Evolutionary conservation across 2,113 vertebrate species (phyloP).

Genomic region (Glaucomys volans): DNA sequence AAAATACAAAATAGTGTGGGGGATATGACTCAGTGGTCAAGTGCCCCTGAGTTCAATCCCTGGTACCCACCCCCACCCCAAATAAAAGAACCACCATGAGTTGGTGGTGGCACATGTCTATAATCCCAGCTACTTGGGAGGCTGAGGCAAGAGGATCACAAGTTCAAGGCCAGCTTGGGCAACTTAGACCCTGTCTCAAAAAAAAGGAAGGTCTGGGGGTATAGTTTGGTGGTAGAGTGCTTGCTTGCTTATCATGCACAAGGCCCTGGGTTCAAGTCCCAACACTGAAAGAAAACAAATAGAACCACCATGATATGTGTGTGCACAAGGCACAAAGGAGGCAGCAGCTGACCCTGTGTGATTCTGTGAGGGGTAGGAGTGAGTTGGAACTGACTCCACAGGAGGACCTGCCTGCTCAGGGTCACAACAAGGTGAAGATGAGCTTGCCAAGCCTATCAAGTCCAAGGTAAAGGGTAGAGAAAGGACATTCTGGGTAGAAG

Average conservation of each 20-base stretch:
- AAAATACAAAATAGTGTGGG: too few species aligned
- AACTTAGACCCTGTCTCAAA: not conserved
- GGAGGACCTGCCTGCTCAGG: not conserved
- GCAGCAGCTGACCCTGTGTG: not conserved
- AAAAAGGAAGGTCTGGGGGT: not conserved
- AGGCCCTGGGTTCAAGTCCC: not conserved
- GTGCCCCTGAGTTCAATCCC: too few species aligned
- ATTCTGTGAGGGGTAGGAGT: not conserved
- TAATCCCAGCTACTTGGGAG: not conserved
- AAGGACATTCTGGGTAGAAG: conserved; percentile 29
- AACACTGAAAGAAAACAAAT: not conserved
- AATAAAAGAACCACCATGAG: not conserved
- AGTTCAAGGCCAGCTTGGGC: not conserved
- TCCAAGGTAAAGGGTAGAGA: not conserved
- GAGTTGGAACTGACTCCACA: conserved; percentile 42
- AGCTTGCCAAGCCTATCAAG: not conserved
- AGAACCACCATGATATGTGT: not conserved
- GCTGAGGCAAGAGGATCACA: not conserved
- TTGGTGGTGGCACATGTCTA: not conserved
- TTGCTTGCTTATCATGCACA: not conserved
- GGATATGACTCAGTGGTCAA: too few species aligned
- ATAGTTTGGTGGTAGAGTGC: not conserved
- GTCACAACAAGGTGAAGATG: conserved; percentile 2
- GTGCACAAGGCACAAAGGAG: not conserved
- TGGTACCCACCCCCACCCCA: too few species aligned